Evolutionary conservation across 2,888 invertebrate species (phyloP), one percentile per base, ranked within the genome.

Genomic region (Trypoxylon attenuatum): DNA sequence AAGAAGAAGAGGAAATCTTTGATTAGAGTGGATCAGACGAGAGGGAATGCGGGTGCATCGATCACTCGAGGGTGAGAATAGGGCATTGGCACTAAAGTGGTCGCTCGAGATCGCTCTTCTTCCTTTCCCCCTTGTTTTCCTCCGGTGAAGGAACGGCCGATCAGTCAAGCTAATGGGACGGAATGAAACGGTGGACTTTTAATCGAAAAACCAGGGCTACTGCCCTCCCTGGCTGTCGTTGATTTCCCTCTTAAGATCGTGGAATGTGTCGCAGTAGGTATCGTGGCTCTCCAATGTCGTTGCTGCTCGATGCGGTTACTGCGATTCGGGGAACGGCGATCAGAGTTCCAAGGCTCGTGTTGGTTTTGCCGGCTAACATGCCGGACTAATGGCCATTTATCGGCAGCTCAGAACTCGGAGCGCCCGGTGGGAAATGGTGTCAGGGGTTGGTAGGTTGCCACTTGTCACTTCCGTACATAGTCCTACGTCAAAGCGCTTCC

Each of bases 371-470:
- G 67, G 55, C 43, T 55, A 65, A 65, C 71, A 71, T 62, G 71
- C 68, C 58, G 65, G 66, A 51, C 71, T 77, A 77, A 76, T 77
- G 76, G 65, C 71, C 79, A 80, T 76, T 80, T 81, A 81, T 77
- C 76, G 73, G 76, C n/a, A n/a, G n/a, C n/a, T n/a, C n/a, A n/a
- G n/a, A n/a, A n/a, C n/a, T n/a, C n/a, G n/a, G 76, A 71, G 77
- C 72, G 71, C 73, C 80, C 71, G 71, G 72, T 71, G 70, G 59
- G 68, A 79, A 81, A 81, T 78, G 79, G 73, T 69, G 68, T 65
- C 62, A 66, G 57, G 66, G 73, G 65, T n/a, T n/a, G n/a, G 57
- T 53, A 66, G 72, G 49, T 39, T 47, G 55, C 67, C 41, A 58
- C 53, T 60, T 56, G n/a, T n/a, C n/a, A n/a, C 33, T 13, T 13